Evolutionary conservation across 2,888 invertebrate species (phyloP).

Genomic region (Globia sparganii): DNA sequence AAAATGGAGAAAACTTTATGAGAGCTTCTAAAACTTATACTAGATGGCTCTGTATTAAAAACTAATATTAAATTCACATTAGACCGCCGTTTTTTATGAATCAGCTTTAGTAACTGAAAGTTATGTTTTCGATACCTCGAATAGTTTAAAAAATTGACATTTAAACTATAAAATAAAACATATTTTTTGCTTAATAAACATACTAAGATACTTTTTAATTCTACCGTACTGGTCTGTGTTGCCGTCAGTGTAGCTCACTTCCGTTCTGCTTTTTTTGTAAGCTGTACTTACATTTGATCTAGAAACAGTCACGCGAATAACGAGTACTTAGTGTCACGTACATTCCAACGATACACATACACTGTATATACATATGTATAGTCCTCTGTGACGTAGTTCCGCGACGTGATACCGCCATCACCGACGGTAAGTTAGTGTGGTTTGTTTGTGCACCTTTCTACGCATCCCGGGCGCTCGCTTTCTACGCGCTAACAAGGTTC

Average conservation of each 20-base stretch:
- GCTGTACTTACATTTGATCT: not conserved
- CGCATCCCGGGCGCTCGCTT: slow-evolving; percentile 54
- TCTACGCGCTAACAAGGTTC: slow-evolving; percentile 33
- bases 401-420: slow-evolving; percentile 69
- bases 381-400: slow-evolving; percentile 36
- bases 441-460: slow-evolving; percentile 68
- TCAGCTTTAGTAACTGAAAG: not conserved
- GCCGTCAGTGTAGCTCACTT: not conserved
- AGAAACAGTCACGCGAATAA: not conserved
- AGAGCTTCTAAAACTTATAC: not conserved
- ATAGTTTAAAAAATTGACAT: not conserved
- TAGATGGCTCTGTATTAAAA: not conserved
- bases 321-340: slow-evolving; percentile 20
- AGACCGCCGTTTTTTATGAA: not conserved
- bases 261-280: not conserved
- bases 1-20: not conserved
- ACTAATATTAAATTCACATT: not conserved
- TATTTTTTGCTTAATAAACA: not conserved
- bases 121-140: not conserved
- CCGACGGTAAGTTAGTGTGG: slow-evolving; percentile 85
- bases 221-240: not conserved
- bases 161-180: not conserved
- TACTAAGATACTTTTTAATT: not conserved
- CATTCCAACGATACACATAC: slow-evolving; percentile 12
- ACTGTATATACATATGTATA: slow-evolving; percentile 65